phyloP scores from a whole-genome alignment of 2,888 invertebrate species.

The Macropis europaea region DNA sequence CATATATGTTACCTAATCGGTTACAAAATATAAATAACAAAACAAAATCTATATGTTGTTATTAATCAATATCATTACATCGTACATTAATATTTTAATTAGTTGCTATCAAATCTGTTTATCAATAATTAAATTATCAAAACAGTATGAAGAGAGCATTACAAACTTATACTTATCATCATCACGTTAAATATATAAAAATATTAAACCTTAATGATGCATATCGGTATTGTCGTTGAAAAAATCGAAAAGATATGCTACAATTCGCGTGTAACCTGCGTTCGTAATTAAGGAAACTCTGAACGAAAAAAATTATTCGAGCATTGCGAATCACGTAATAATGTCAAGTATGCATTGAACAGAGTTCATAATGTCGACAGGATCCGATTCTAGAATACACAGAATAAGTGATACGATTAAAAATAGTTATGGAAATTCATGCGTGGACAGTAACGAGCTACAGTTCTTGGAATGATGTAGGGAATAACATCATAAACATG shows the following conservation, averaged over 20 bases:
- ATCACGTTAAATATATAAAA: not conserved
- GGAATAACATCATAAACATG: slow-evolving; percentile 1
- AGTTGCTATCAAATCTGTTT: no score
- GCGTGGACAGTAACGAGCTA: not conserved
- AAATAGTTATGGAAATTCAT: not conserved
- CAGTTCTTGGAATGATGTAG: not conserved
- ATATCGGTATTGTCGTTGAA: no score
- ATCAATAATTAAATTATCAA: not conserved
- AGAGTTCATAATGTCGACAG: not conserved
- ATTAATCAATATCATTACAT: not conserved
- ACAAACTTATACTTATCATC: not conserved
- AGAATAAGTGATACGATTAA: not conserved
- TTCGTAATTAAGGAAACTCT: no score
- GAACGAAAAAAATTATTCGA: no score
- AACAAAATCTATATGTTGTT: not conserved
- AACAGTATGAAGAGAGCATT: not conserved
- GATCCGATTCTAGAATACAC: not conserved
- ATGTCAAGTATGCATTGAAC: not conserved
- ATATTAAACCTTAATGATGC: not conserved
- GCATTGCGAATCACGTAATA: no score
- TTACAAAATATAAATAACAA: no score
- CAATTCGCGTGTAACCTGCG: no score
- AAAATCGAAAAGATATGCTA: not conserved
- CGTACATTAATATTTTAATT: not conserved
- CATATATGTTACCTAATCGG: not conserved